phyloP scores from a whole-genome alignment of 2,113 vertebrate species.

The Silurus asotus region DNA sequence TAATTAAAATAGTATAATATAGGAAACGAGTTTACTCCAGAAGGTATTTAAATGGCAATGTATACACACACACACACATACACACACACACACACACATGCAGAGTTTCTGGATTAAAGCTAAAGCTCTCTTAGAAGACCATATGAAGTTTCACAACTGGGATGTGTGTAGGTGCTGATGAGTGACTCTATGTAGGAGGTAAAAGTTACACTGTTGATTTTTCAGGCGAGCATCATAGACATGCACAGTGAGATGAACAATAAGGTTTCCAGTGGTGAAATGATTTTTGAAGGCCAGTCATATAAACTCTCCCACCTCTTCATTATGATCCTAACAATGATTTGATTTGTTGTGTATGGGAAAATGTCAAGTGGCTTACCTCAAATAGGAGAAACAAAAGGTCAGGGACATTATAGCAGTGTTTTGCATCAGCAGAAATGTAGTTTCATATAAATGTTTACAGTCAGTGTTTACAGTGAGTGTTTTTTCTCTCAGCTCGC shows the following conservation, averaged over 20 bases:
- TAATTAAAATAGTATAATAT: not conserved
- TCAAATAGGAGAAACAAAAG: constrained; percentile 1
- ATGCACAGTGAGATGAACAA: not conserved
- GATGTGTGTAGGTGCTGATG: not conserved
- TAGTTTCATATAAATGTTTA: constrained; percentile 36
- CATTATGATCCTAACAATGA: constrained; percentile 1
- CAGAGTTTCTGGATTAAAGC: not conserved
- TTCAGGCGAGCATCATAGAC: not conserved
- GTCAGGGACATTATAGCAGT: not conserved
- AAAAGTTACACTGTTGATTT: not conserved
- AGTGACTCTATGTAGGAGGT: not conserved
- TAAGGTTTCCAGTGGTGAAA: not conserved
- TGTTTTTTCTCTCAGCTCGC: constrained; percentile 4
- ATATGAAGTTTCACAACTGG: not conserved
- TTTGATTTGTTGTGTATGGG: not conserved
- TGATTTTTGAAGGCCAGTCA: not conserved
- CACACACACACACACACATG: not conserved
- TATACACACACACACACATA: not conserved
- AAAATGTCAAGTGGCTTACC: constrained; percentile 9
- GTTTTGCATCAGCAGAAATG: not conserved
- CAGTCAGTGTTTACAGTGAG: not conserved
- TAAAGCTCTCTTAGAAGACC: not conserved
- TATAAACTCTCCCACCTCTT: constrained; percentile 1
- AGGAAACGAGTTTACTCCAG: not conserved
- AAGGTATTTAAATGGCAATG: not conserved